Conservation (phyloP, 2,888 invertebrate species). For the Halocaridina rubra region DNA sequence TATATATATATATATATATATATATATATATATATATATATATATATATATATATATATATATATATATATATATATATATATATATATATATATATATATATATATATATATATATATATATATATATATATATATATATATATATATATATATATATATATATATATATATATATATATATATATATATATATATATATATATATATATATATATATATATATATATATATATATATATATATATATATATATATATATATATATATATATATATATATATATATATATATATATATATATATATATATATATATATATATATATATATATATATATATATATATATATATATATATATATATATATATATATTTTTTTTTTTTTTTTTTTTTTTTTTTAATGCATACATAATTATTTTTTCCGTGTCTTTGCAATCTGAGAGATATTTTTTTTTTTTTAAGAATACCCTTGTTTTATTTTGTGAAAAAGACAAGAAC, state of each 20-base stretch:
- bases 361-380: background rate
- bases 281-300: background rate
- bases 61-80: background rate
- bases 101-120: background rate
- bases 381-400: background rate
- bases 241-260: background rate
- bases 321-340: background rate
- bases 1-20: background rate
- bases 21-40: background rate
- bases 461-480: no score
- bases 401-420: no score
- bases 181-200: background rate
- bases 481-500: no score
- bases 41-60: background rate
- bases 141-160: conserved; percentile 13
- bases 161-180: background rate
- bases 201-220: background rate
- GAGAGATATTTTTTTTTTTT: no score
- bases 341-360: background rate
- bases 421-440: no score
- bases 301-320: background rate
- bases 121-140: conserved; percentile 1
- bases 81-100: background rate
- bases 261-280: background rate
- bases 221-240: background rate